phyloP scores from a whole-genome alignment of 1,140 invertebrate genomes.

The Aphis craccivora region DNA sequence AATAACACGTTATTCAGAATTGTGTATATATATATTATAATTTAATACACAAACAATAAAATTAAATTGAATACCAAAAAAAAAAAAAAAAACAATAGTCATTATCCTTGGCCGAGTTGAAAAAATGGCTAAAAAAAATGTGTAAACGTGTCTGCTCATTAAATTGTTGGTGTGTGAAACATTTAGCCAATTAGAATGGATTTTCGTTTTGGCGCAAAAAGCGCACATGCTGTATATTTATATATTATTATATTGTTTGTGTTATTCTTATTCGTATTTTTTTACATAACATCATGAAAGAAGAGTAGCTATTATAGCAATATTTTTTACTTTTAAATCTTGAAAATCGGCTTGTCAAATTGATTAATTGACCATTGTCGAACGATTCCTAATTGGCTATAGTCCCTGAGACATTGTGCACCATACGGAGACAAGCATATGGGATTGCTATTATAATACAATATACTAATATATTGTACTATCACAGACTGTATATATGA shows the following conservation, averaged over 20 bases:
- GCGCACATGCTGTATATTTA: neutral
- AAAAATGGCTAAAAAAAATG: neutral
- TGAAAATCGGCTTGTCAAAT: conserved; percentile 28
- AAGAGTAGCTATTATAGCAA: neutral
- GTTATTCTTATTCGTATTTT: neutral
- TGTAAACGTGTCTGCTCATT: conserved; percentile 13
- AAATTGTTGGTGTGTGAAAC: conserved; percentile 30
- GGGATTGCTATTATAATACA: neutral
- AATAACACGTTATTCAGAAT: neutral
- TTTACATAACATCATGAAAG: neutral
- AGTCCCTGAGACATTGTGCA: neutral
- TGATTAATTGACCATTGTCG: conserved; percentile 33
- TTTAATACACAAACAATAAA: neutral
- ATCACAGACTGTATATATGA: no score
- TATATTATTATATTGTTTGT: conserved; percentile 5
- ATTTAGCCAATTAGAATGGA: conserved; percentile 34
- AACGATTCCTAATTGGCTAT: conserved; percentile 8
- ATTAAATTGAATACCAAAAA: neutral
- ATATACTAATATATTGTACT: neutral
- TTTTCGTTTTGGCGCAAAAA: conserved; percentile 4
- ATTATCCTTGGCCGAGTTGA: neutral
- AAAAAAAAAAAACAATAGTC: conserved; percentile 15
- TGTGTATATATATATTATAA: neutral
- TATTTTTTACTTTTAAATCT: conserved; percentile 15
- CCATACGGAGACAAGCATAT: neutral